A percentile compares a stretch with the other conserved stretches of the same genome.
phyloP scores from a whole-genome alignment of 1,140 invertebrate species.

The Drosophila mauritiana region DNA sequence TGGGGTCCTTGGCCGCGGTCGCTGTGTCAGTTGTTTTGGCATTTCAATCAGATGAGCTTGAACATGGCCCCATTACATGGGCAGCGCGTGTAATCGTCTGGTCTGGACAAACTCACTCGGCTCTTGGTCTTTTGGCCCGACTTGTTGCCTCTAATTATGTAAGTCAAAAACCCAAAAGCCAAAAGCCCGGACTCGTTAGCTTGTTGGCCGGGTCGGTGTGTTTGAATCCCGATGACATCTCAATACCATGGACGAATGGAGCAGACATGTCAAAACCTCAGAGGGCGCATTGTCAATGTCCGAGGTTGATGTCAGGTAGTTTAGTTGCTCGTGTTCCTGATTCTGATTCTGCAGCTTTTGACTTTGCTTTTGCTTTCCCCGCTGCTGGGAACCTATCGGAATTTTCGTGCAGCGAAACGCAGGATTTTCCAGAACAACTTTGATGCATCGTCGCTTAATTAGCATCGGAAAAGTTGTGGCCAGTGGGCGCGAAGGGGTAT shows the following conservation, averaged over 20 bases:
- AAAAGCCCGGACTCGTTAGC: slow-evolving; percentile 49
- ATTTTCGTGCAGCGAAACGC: slow-evolving; percentile 48
- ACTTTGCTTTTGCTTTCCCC: not conserved
- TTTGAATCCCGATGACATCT: slow-evolving; percentile 76
- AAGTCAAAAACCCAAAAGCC: slow-evolving; percentile 8
- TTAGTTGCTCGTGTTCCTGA: slow-evolving; percentile 1
- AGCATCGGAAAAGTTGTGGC: slow-evolving; percentile 52
- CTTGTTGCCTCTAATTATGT: slow-evolving; percentile 72
- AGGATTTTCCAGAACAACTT: slow-evolving; percentile 74
- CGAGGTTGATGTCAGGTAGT: slow-evolving; percentile 60
- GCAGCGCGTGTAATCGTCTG: slow-evolving; percentile 71
- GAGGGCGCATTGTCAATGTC: slow-evolving; percentile 79
- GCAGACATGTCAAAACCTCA: slow-evolving; percentile 67
- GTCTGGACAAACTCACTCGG: not conserved
- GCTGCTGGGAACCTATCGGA: slow-evolving; percentile 44
- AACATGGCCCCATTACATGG: slow-evolving; percentile 76
- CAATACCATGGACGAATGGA: slow-evolving; percentile 51
- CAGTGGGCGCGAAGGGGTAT: slow-evolving; percentile 4
- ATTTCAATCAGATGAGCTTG: slow-evolving; percentile 66
- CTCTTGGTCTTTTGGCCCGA: not conserved
- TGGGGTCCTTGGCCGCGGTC: slow-evolving; percentile 25
- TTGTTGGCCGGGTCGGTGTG: slow-evolving; percentile 49
- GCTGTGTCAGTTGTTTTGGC: slow-evolving; percentile 52
- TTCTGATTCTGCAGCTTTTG: not conserved
- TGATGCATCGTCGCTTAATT: slow-evolving; percentile 79